A percentile compares a stretch with the other conserved stretches of the same genome.
Conservation (phyloP, 2,888 invertebrate genomes). For the Eulithis testata region DNA sequence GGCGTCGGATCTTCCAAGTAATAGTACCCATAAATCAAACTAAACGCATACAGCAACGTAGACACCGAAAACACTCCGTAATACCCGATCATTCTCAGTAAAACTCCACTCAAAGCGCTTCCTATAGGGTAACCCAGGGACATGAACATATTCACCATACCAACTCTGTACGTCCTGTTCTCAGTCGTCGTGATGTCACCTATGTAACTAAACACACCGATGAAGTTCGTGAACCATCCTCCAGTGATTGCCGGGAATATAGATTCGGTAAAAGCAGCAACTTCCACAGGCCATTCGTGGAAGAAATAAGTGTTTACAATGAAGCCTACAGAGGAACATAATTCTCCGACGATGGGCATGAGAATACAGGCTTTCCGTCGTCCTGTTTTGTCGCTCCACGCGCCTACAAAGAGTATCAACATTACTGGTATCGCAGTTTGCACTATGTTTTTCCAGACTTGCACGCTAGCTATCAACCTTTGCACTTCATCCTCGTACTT, state of each 20-base stretch:
- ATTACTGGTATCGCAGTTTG: constrained; percentile 93
- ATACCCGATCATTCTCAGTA: constrained; percentile 89
- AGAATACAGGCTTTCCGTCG: constrained; percentile 91
- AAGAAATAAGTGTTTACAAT: constrained; percentile 92
- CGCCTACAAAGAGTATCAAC: constrained; percentile 92
- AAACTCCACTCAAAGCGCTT: constrained; percentile 92
- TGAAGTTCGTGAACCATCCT: constrained; percentile 94
- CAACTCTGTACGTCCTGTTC: constrained; percentile 92
- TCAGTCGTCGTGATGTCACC: constrained; percentile 93
- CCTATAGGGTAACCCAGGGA: constrained; percentile 95
- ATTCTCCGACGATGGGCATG: constrained; percentile 91
- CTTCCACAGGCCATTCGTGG: constrained; percentile 91
- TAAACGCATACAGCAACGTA: constrained; percentile 88
- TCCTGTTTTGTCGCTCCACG: constrained; percentile 90
- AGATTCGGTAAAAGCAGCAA: constrained; percentile 90
- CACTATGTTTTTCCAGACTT: constrained; percentile 93
- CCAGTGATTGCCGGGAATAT: constrained; percentile 92
- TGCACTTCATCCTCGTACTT: constrained; percentile 87
- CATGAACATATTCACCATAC: constrained; percentile 94
- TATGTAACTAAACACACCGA: constrained; percentile 94
- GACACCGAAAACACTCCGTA: constrained; percentile 92
- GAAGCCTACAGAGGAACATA: constrained; percentile 90
- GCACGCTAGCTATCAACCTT: constrained; percentile 89
- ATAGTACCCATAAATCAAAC: constrained; percentile 89
- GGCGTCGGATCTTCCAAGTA: constrained; percentile 87